These are phyloP conservation scores for Hydropotes inermis DNA, from an alignment of 2,113 vertebrate genomes.

Conservation along the genomic window DNA sequence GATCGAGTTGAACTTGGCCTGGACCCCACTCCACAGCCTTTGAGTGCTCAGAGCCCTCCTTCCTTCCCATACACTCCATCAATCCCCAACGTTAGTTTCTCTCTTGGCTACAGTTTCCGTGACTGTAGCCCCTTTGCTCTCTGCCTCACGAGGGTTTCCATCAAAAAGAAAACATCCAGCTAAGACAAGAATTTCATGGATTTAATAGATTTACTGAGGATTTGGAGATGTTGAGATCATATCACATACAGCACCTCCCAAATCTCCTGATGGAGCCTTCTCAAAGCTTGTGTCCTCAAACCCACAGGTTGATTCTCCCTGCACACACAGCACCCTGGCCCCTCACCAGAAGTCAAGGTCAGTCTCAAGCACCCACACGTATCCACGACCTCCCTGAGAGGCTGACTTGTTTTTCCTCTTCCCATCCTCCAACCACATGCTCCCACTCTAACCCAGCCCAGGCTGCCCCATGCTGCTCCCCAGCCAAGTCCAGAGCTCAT, in stretches of 20 bases:
- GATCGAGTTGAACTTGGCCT: not conserved
- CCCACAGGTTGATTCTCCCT: not conserved
- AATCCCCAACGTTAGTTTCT: not conserved
- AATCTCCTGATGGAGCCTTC: not conserved
- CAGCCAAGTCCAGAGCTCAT: constrained; percentile 29
- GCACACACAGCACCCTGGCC: not conserved
- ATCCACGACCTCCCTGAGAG: not conserved
- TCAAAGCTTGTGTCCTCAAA: not conserved
- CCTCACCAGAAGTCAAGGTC: not conserved
- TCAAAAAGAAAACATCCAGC: not conserved
- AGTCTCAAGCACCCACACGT: not conserved
- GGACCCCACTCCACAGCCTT: not conserved
- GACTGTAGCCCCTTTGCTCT: not conserved
- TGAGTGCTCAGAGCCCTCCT: not conserved
- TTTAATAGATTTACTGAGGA: not conserved
- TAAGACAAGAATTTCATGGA: not conserved
- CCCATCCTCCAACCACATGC: not conserved
- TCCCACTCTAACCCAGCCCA: not conserved
- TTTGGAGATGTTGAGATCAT: not conserved
- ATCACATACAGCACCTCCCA: not conserved
- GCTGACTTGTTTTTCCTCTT: not conserved
- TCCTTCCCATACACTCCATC: not conserved
- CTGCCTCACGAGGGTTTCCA: not conserved
- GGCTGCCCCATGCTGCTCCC: not conserved
- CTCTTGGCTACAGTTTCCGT: not conserved